These are phyloP conservation scores for Cavia porcellus DNA, from an alignment of 2,113 vertebrate species.

Conservation along the genomic window DNA sequence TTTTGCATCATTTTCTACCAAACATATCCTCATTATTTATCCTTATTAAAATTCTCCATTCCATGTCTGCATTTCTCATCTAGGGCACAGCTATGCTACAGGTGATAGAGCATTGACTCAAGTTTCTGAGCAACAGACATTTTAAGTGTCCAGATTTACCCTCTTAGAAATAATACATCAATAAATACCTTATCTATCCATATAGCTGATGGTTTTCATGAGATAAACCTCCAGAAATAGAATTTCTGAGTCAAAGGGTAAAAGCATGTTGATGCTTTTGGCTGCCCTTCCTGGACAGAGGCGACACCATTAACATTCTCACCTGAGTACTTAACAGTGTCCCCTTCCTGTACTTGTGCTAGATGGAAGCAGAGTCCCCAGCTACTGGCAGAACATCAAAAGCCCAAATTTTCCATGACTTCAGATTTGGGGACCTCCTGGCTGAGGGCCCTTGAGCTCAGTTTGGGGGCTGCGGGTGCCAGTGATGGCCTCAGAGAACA, in stretches of 20 bases:
- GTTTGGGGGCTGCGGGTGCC: neutral
- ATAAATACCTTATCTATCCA: neutral
- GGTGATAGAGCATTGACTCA: neutral
- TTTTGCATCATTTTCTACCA: neutral
- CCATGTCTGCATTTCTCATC: neutral
- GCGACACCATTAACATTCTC: neutral
- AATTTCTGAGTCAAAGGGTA: neutral
- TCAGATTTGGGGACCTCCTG: neutral
- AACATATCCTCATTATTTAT: neutral
- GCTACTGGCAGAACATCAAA: neutral
- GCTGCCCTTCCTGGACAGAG: neutral
- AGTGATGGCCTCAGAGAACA: neutral
- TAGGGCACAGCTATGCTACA: neutral
- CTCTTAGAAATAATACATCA: neutral
- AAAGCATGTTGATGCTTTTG: neutral
- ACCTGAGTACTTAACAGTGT: accelerated
- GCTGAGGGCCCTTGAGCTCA: neutral
- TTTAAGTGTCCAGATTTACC: neutral
- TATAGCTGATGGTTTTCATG: neutral
- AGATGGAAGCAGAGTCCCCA: neutral
- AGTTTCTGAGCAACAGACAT: neutral
- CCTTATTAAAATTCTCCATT: neutral
- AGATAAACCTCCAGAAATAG: conserved; percentile 17
- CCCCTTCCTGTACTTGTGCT: neutral
- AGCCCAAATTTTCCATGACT: neutral